These are phyloP conservation scores for Hormiphora californensis DNA, from an alignment of 37 sponge, comb jelly and placozoan genomes.

Conservation along the genomic window DNA sequence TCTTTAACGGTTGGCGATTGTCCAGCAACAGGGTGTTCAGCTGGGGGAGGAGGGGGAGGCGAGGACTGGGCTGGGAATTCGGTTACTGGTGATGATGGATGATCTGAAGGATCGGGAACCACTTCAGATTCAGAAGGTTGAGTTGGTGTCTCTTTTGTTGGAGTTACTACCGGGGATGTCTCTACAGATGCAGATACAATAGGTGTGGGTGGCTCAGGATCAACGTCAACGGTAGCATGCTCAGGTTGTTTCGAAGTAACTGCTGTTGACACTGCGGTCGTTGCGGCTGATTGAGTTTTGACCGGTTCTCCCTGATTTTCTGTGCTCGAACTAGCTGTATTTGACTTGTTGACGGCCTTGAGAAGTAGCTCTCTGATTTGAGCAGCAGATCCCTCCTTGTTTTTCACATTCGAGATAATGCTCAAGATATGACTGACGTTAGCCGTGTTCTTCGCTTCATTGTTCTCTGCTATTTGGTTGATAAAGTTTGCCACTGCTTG, in stretches of 20 bases:
- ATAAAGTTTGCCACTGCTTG: conserved; percentile 45
- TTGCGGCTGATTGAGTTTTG: background rate
- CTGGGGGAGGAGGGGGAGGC: background rate
- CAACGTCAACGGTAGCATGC: too few species aligned
- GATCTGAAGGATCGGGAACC: background rate
- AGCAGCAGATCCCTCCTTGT: conserved; percentile 21
- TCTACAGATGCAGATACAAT: background rate
- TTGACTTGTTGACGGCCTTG: background rate
- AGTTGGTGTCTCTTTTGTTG: background rate
- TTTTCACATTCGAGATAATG: conserved; percentile 34
- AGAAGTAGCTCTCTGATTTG: conserved; percentile 26
- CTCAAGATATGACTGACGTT: conserved; percentile 33
- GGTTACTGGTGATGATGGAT: background rate
- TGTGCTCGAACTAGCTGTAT: background rate
- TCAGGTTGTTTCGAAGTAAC: too few species aligned
- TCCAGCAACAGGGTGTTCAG: background rate
- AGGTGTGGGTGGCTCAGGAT: too few species aligned
- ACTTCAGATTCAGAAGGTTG: background rate
- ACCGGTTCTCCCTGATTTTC: background rate
- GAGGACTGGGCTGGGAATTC: background rate
- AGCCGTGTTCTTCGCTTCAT: background rate
- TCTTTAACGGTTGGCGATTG: background rate
- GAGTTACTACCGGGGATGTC: background rate
- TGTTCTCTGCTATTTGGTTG: conserved; percentile 40
- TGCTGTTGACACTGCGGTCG: background rate